Evolutionary conservation across 2,888 invertebrate genomes (phyloP).

Genomic region (Nowickia ferox): DNA sequence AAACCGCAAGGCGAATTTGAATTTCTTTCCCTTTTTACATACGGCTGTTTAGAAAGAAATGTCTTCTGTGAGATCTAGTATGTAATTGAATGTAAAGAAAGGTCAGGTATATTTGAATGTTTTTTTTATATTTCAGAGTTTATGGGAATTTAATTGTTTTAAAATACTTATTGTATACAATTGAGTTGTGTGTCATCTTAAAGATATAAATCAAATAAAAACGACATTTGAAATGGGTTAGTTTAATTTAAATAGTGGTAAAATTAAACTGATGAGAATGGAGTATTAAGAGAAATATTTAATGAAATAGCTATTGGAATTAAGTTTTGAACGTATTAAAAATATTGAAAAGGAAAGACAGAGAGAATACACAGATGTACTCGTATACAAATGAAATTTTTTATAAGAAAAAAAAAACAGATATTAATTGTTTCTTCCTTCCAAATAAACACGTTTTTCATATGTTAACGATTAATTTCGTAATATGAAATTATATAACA

Average conservation of each 20-base stretch:
- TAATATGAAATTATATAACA: not conserved
- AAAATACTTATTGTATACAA: constrained; percentile 72
- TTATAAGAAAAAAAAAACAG: too few species aligned
- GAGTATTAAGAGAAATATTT: not conserved
- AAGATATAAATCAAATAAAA: constrained; percentile 78
- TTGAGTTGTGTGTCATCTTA: constrained; percentile 75
- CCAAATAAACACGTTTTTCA: not conserved
- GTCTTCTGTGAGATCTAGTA: constrained; percentile 17
- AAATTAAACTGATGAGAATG: constrained; percentile 16
- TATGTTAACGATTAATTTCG: not conserved
- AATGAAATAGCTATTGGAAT: not conserved
- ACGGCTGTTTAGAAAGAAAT: not conserved
- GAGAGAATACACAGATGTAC: not conserved
- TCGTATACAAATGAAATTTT: not conserved
- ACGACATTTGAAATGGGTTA: constrained; percentile 81
- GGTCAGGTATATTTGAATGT: constrained; percentile 65
- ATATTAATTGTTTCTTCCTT: too few species aligned
- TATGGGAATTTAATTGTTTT: constrained; percentile 69
- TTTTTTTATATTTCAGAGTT: constrained; percentile 41
- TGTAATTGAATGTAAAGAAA: constrained; percentile 48
- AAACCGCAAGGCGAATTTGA: constrained; percentile 79
- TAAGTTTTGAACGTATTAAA: not conserved
- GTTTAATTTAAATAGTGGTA: constrained; percentile 69
- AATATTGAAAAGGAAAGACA: not conserved
- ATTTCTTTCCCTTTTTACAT: constrained; percentile 30